These are phyloP conservation scores for Stenurella melanura DNA, from an alignment of 2,888 invertebrate species.

Conservation along the genomic window DNA sequence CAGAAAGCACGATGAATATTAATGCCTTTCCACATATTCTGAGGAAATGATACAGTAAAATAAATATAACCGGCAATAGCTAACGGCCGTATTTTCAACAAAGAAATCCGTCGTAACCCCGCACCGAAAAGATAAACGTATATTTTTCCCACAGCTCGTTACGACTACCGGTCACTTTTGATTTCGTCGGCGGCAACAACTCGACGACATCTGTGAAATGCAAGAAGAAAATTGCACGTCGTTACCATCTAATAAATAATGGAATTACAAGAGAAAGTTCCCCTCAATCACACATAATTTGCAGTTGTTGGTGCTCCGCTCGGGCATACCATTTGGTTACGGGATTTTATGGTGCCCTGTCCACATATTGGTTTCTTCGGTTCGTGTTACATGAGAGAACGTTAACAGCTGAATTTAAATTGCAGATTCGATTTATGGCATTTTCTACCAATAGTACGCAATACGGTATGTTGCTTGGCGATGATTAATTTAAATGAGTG, in stretches of 20 bases:
- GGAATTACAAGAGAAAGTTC: slow-evolving; percentile 53
- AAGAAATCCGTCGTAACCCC: neutral
- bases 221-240: slow-evolving; percentile 50
- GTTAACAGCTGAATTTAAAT: slow-evolving; percentile 24
- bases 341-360: slow-evolving; percentile 25
- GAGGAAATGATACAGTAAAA: neutral
- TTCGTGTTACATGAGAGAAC: slow-evolving; percentile 26
- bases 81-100: neutral
- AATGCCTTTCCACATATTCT: neutral
- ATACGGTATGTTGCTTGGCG: neutral
- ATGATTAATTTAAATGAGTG: neutral
- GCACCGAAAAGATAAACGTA: neutral
- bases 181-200: slow-evolving; percentile 26
- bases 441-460: neutral
- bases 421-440: slow-evolving; percentile 21
- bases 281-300: slow-evolving; percentile 42
- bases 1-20: neutral
- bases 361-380: slow-evolving; percentile 21
- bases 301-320: slow-evolving; percentile 35
- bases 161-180: slow-evolving; percentile 21
- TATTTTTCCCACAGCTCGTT: slow-evolving; percentile 13
- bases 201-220: slow-evolving; percentile 51
- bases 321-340: slow-evolving; percentile 12
- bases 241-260: slow-evolving; percentile 53
- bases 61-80: neutral